Conservation (phyloP, 2,113 vertebrate species). For the Neolamprologus fasciatus region DNA sequence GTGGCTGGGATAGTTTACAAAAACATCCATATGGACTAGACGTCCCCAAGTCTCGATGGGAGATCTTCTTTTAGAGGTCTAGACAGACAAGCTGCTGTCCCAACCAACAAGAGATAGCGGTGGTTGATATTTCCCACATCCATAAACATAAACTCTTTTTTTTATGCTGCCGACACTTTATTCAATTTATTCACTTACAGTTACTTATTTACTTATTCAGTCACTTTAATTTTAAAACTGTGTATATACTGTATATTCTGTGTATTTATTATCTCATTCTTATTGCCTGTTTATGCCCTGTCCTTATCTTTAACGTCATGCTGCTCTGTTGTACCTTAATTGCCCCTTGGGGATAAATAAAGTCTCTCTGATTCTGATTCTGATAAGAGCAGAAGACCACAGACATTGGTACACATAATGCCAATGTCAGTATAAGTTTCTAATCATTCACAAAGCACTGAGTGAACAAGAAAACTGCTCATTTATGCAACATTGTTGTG, state of each 20-base stretch:
- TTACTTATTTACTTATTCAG: background rate
- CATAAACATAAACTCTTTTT: background rate
- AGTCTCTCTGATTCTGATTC: background rate
- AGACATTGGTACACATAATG: background rate
- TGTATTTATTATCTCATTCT: background rate
- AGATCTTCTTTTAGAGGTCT: background rate
- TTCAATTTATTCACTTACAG: background rate
- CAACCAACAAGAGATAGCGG: background rate
- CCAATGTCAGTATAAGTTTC: background rate
- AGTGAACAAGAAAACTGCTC: background rate
- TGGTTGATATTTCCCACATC: background rate
- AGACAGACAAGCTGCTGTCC: background rate
- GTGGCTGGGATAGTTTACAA: background rate
- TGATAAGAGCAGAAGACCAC: background rate
- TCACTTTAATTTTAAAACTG: background rate
- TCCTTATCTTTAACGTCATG: background rate
- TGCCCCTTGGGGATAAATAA: background rate
- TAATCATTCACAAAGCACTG: background rate
- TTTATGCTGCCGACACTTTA: background rate
- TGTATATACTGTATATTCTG: background rate
- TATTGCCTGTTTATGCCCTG: background rate
- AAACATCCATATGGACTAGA: background rate
- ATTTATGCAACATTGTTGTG: background rate
- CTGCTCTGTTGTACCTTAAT: background rate
- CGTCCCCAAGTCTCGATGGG: background rate